Conservation (phyloP, 2,113 vertebrate species). For the Odobenus rosmarus region DNA sequence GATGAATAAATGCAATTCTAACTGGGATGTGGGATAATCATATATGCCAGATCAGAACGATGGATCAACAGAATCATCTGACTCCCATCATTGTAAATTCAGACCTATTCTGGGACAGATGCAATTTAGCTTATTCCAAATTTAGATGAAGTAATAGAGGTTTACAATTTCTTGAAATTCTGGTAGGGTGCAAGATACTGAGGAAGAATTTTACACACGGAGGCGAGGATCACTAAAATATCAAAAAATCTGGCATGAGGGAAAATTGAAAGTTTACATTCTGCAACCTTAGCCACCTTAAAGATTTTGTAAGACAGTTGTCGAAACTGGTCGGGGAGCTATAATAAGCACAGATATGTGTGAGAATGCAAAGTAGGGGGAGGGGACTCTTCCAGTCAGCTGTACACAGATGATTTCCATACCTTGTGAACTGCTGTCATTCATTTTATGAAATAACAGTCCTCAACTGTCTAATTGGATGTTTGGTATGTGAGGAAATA, state of each 20-base stretch:
- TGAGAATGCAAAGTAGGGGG: neutral
- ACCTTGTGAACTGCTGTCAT: neutral
- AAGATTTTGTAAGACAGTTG: neutral
- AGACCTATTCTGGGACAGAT: neutral
- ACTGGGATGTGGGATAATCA: neutral
- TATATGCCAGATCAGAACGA: neutral
- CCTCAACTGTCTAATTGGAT: neutral
- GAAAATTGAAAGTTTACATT: neutral
- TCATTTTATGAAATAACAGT: neutral
- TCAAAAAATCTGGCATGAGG: neutral
- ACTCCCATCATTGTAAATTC: neutral
- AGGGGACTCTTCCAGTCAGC: neutral
- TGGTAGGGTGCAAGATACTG: neutral
- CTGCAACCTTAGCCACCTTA: neutral
- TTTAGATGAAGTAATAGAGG: neutral
- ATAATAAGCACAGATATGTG: neutral
- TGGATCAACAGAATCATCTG: neutral
- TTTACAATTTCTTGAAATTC: slow-evolving; percentile 22
- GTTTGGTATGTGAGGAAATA: neutral
- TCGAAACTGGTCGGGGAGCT: neutral
- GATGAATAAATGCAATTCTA: neutral
- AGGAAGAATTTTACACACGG: neutral
- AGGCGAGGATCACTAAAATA: neutral
- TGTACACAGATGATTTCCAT: neutral
- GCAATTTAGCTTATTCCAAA: neutral